Evolutionary conservation across 1,140 invertebrate species (phyloP).

Genomic region (Amphibalanus amphitrite): DNA sequence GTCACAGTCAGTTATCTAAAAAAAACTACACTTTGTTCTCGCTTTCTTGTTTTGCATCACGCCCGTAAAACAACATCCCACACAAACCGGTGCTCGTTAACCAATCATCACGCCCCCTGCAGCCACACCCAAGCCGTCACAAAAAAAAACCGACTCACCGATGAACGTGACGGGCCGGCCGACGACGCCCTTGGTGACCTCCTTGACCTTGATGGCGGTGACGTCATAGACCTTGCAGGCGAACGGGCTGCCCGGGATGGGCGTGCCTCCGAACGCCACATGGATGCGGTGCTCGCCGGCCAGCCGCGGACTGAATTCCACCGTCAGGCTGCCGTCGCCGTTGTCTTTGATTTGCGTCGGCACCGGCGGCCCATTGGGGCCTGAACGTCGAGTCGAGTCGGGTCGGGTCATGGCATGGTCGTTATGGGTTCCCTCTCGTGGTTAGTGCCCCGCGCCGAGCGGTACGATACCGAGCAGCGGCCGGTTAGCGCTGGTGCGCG

Average conservation of each 20-base stretch:
- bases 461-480: too few relatives aligned
- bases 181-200: constrained; percentile 71
- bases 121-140: too few relatives aligned
- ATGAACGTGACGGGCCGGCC: constrained; percentile 87
- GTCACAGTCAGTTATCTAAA: too few relatives aligned
- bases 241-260: constrained; percentile 70
- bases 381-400: constrained; percentile 31
- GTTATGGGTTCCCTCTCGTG: too few relatives aligned
- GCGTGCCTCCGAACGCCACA: constrained; percentile 33
- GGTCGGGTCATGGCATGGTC: too few relatives aligned
- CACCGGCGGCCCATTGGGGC: constrained; percentile 59
- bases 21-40: too few relatives aligned
- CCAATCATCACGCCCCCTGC: too few relatives aligned
- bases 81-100: too few relatives aligned
- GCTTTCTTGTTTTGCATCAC: too few relatives aligned
- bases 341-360: constrained; percentile 68
- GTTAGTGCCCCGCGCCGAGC: too few relatives aligned
- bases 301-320: constrained; percentile 65
- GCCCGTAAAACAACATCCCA: too few relatives aligned
- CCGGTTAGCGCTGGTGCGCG: too few relatives aligned
- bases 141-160: constrained; percentile 47
- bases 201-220: constrained; percentile 80
- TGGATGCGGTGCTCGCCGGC: constrained; percentile 81
- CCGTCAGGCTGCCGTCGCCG: constrained; percentile 47
- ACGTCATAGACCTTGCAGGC: constrained; percentile 90